Evolutionary conservation across 2,888 invertebrate genomes (phyloP), one percentile per base, ranked within the genome.

Genomic region (Leptothorax acervorum): DNA sequence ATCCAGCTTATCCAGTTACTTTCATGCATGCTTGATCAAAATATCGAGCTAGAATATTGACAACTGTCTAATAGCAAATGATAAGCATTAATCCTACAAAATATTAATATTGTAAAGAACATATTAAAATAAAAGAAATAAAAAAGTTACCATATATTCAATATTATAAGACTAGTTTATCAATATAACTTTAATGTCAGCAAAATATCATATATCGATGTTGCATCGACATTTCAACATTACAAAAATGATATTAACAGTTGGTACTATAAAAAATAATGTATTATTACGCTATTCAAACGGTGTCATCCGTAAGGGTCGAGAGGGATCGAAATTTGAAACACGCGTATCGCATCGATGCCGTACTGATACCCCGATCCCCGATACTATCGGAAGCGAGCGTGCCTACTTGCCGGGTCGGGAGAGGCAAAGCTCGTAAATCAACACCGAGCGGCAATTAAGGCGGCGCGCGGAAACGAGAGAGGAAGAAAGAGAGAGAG

Each of bases 391-490:
- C 60, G 45, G 8, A 60, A 74, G 45, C 28, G 45, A 60, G 28
- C 28, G 57, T 74, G 57, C 45, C 18, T 74, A 60, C 73, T 42
- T 74, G 42, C 18, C n/a, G 15, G n/a, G 60, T 12, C 12, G 45
- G 39, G 6, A 74, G 60, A 74, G 31, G 12, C 28, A 60, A 12
- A n/a, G 31, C 74, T 74, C 74, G n/a, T 74, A 74, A 60, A 74
- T 74, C 73, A 74, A 60, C 74, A 74, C 31, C 45, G n/a, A 45
- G 74, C 74, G 31, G 60, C 60, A 74, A 74, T 74, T 74, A 74
- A 74, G 60, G 73, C 12, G 39, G 71, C 15, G 35, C 23, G 71
- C 42, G 71, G 71, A 57, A 73, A 73, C 57, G 57, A 74, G 31
- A 57, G n/a, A 42, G 9, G 28, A 18, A 18, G 18, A 42, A 4